phyloP scores from a whole-genome alignment of 2,797 vertebrate species.

The Notamacropus eugenii region DNA sequence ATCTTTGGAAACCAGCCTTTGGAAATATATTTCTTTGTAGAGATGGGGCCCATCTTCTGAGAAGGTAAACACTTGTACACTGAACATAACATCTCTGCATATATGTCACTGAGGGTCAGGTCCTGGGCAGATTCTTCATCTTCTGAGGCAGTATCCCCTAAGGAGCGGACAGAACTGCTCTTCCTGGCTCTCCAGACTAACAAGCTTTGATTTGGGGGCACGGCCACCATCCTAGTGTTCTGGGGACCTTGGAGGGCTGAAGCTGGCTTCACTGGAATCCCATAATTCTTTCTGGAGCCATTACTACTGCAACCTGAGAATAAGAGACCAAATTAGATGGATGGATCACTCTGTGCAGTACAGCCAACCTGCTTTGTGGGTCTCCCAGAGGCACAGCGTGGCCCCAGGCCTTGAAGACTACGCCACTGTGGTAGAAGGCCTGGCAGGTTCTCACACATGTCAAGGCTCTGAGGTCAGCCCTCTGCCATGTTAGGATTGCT shows the following conservation, averaged over 20 bases:
- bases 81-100: not conserved
- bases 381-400: not conserved
- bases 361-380: not conserved
- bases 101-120: not conserved
- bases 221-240: too few relatives aligned
- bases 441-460: not conserved
- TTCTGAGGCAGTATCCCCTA: too few relatives aligned
- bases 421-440: not conserved
- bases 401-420: not conserved
- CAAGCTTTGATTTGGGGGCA: not conserved
- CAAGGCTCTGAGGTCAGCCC: not conserved
- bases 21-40: not conserved
- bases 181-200: not conserved
- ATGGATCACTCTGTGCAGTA: not conserved
- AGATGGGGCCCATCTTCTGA: not conserved
- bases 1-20: not conserved
- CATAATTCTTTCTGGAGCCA: not conserved
- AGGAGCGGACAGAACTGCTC: too few relatives aligned
- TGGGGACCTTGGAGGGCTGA: not conserved
- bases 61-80: not conserved
- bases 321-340: not conserved
- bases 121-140: not conserved
- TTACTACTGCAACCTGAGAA: not conserved
- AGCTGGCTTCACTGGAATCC: not conserved
- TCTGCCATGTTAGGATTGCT: not conserved